These are phyloP conservation scores for Ataeniobius toweri DNA, from an alignment of 2,797 vertebrate genomes.

Conservation along the genomic window DNA sequence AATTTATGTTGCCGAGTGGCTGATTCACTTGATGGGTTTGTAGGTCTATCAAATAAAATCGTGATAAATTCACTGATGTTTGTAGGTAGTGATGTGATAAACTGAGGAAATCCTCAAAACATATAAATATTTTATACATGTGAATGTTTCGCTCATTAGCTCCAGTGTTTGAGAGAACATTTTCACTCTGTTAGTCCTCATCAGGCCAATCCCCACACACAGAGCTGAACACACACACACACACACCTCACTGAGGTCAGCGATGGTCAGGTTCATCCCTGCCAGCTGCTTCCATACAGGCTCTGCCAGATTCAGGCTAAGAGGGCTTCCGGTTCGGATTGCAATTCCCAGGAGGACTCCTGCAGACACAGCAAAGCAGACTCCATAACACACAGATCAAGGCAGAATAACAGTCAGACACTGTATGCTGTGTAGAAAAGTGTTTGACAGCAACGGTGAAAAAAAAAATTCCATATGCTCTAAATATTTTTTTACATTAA, in stretches of 20 bases:
- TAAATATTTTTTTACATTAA: not conserved
- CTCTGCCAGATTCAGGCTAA: constrained; percentile 96
- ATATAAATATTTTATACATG: not conserved
- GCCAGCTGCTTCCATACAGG: constrained; percentile 99
- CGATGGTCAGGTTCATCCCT: constrained; percentile 98
- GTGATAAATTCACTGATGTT: too few species aligned
- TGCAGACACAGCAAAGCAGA: constrained; percentile 63
- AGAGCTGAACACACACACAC: not conserved
- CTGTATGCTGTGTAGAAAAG: not conserved
- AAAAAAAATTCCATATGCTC: not conserved
- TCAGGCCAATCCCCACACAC: not conserved
- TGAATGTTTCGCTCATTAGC: not conserved
- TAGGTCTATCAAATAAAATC: too few species aligned
- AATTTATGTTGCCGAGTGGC: too few species aligned
- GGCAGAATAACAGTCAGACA: not conserved
- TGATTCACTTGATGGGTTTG: too few species aligned
- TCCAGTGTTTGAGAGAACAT: not conserved
- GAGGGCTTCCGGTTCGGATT: constrained; percentile 95
- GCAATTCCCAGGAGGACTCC: constrained; percentile 96
- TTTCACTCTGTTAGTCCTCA: not conserved
- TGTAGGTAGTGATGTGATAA: too few species aligned
- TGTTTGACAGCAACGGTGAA: not conserved
- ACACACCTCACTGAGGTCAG: constrained; percentile 97
- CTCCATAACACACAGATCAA: constrained; percentile 26
- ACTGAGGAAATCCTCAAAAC: too few species aligned